Percentiles rank a stretch among this genome's conserved stretches.
Conservation (phyloP, 2,113 vertebrate species). For the Nycticorax nycticorax region DNA sequence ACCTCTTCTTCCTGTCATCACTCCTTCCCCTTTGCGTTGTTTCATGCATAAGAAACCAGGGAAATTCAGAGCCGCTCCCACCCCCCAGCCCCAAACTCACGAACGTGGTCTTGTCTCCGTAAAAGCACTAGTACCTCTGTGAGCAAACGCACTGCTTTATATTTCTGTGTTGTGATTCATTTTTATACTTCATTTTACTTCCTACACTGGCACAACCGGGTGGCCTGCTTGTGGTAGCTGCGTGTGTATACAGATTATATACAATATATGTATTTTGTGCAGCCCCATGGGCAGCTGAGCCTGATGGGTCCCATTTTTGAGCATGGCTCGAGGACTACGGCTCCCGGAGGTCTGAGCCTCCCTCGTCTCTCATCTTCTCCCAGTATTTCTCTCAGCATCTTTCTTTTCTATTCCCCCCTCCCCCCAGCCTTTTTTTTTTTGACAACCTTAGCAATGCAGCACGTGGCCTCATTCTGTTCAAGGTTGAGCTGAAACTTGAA, state of each 20-base stretch:
- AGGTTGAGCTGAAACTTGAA: conserved; percentile 3
- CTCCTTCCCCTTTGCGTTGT: neutral
- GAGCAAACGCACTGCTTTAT: neutral
- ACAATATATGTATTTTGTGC: neutral
- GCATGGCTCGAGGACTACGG: neutral
- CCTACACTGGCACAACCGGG: neutral
- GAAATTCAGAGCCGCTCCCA: neutral
- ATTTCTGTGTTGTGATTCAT: neutral
- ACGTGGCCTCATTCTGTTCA: neutral
- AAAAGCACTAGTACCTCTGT: neutral
- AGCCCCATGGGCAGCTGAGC: neutral
- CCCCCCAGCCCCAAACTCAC: neutral
- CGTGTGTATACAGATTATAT: neutral
- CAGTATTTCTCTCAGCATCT: neutral
- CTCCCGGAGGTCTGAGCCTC: neutral
- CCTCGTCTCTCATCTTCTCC: neutral
- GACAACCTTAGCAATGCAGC: neutral
- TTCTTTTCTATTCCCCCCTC: neutral
- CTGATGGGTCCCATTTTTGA: neutral
- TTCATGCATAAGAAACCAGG: neutral
- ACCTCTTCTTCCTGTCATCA: neutral
- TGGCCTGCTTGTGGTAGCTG: neutral
- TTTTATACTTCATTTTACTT: neutral
- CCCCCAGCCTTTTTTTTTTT: accelerated
- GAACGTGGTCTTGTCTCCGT: neutral